A percentile compares a stretch with the other conserved stretches of the same genome.
Evolutionary conservation across 1,140 invertebrate genomes (phyloP).

Genomic region (Lysiphlebus fabarum): DNA sequence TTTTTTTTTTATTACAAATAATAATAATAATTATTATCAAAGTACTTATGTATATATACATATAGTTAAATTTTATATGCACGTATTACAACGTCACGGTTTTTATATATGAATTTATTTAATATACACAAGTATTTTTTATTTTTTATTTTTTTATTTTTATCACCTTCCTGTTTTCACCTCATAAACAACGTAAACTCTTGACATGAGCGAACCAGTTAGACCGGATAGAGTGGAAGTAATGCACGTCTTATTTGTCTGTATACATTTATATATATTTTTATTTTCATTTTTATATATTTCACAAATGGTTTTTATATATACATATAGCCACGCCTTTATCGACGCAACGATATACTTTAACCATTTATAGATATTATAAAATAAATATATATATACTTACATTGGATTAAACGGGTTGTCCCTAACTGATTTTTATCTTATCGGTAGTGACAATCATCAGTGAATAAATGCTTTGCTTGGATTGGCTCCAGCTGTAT

Average conservation of each 20-base stretch:
- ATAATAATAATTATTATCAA: no score
- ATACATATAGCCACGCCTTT: conserved; percentile 14
- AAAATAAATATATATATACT: no score
- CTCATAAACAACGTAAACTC: conserved; percentile 3
- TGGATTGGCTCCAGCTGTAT: conserved; percentile 9
- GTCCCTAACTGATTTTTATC: conserved; percentile 21
- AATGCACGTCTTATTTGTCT: conserved; percentile 9
- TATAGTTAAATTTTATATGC: neutral
- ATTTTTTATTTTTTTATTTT: neutral
- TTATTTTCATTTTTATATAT: conserved; percentile 2
- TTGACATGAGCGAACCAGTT: conserved; percentile 25
- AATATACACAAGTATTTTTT: neutral
- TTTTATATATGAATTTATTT: no score
- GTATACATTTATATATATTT: neutral
- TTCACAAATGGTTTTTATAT: conserved; percentile 3
- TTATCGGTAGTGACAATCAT: conserved; percentile 17
- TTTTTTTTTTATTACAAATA: neutral
- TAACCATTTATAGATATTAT: no score
- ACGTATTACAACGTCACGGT: no score
- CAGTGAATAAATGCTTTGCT: conserved; percentile 12
- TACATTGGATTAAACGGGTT: conserved; percentile 9
- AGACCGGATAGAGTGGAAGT: conserved; percentile 25
- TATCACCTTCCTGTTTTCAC: neutral
- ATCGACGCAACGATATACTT: neutral
- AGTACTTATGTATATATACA: neutral